Percentiles rank a stretch among this genome's conserved stretches.
Evolutionary conservation across 2,797 vertebrate species (phyloP).

Genomic region (Dromococcyx pavoninus): DNA sequence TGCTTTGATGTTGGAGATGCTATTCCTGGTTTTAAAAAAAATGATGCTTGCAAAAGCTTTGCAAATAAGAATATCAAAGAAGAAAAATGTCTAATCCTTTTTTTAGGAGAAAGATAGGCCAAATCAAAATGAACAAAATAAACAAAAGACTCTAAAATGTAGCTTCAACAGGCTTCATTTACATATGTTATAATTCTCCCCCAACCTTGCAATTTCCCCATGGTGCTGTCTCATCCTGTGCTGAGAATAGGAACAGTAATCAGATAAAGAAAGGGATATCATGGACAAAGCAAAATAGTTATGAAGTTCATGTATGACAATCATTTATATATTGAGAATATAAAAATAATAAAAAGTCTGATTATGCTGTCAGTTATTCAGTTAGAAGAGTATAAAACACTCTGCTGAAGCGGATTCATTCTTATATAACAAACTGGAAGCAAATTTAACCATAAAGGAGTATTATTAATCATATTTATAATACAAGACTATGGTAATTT

Average conservation of each 20-base stretch:
- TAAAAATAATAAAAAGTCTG: not conserved
- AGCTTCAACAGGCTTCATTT: not conserved
- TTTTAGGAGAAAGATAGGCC: not conserved
- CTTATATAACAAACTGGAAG: not conserved
- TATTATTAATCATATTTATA: not conserved
- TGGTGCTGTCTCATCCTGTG: not conserved
- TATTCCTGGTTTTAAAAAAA: not conserved
- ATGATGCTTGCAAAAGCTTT: not conserved
- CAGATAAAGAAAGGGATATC: not conserved
- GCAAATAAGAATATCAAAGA: not conserved
- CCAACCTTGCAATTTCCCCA: not conserved
- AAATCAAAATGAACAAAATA: not conserved
- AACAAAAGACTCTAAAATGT: not conserved
- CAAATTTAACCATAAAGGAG: not conserved
- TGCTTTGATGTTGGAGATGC: not conserved
- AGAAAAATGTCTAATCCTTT: not conserved
- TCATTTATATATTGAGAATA: not conserved
- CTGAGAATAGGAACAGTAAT: not conserved
- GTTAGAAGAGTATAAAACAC: not conserved
- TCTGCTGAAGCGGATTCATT: not conserved
- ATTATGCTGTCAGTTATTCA: not conserved
- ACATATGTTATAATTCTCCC: not conserved
- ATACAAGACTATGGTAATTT: not conserved
- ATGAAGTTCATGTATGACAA: not conserved
- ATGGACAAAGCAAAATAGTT: not conserved